A percentile compares a stretch with the other conserved stretches of the same genome.
These are phyloP conservation scores for Podargus strigoides DNA, from an alignment of 2,797 vertebrate species.

Conservation along the genomic window DNA sequence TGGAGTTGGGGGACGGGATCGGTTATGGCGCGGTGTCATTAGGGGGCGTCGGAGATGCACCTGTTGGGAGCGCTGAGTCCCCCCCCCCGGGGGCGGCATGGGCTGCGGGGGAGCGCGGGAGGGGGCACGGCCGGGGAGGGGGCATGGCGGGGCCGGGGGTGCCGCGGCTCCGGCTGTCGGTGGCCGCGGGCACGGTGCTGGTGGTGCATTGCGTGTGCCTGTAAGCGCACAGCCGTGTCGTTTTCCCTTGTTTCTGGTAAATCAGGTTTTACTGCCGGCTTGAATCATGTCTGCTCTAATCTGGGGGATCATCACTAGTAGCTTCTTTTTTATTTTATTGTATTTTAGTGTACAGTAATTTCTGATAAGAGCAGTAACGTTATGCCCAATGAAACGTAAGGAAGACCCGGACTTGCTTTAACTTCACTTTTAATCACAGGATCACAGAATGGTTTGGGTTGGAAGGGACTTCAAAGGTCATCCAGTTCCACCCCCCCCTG, in stretches of 20 bases:
- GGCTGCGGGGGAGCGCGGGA: too few species aligned
- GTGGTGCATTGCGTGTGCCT: neutral
- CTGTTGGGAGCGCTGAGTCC: neutral
- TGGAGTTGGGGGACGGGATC: neutral
- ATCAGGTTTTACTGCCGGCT: fast-evolving
- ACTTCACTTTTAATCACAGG: too few species aligned
- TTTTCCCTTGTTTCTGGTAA: neutral
- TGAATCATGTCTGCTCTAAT: neutral
- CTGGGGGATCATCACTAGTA: neutral
- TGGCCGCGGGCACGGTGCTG: too few species aligned
- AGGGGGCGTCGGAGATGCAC: slow-evolving; percentile 52
- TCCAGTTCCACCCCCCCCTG: too few species aligned
- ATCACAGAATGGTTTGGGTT: too few species aligned
- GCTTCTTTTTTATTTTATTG: neutral
- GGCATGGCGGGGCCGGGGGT: too few species aligned
- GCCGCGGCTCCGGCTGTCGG: too few species aligned
- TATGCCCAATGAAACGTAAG: neutral
- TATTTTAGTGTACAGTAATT: neutral
- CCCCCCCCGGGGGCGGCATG: too few species aligned
- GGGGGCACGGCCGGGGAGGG: too few species aligned
- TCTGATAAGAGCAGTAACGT: neutral
- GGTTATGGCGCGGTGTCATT: neutral
- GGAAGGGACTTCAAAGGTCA: too few species aligned
- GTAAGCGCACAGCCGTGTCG: fast-evolving
- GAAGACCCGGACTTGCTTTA: neutral